Evolutionary conservation across 2,113 vertebrate genomes (phyloP).

Genomic region (Platysteira castanea): DNA sequence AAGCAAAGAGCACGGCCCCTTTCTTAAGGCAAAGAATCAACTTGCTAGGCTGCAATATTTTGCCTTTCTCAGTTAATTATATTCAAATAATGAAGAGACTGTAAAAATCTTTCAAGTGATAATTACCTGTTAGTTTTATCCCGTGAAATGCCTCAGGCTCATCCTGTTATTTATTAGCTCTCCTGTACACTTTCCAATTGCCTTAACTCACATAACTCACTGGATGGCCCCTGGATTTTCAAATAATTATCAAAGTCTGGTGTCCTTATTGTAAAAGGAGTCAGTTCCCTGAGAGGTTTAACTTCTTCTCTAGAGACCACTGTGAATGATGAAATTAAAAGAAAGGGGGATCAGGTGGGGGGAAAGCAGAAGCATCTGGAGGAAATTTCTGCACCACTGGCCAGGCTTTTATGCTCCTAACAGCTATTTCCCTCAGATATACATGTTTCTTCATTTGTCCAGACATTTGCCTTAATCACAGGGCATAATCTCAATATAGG

Average conservation of each 20-base stretch:
- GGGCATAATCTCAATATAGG: background rate
- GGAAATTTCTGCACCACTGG: conserved; percentile 40
- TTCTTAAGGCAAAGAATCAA: background rate
- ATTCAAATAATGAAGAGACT: background rate
- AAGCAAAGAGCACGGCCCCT: background rate
- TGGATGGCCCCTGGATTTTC: background rate
- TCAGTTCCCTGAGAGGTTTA: background rate
- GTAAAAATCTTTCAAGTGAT: background rate
- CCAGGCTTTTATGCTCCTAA: background rate
- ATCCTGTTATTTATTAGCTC: background rate
- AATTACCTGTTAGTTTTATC: conserved; percentile 26
- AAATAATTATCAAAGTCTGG: background rate
- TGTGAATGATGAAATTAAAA: background rate
- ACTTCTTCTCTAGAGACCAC: background rate
- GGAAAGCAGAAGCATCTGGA: conserved; percentile 28
- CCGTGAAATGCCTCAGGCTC: background rate
- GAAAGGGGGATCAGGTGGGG: background rate
- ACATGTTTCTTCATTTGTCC: background rate
- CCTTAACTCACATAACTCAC: background rate
- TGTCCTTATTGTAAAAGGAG: background rate
- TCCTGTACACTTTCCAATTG: background rate
- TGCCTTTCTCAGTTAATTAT: background rate
- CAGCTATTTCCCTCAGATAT: background rate
- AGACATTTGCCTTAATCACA: background rate
- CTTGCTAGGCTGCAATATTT: background rate